Base-by-base conservation (phyloP, 53 echinoderm and acorn worm species). In the Echinarachnius parma region DNA sequence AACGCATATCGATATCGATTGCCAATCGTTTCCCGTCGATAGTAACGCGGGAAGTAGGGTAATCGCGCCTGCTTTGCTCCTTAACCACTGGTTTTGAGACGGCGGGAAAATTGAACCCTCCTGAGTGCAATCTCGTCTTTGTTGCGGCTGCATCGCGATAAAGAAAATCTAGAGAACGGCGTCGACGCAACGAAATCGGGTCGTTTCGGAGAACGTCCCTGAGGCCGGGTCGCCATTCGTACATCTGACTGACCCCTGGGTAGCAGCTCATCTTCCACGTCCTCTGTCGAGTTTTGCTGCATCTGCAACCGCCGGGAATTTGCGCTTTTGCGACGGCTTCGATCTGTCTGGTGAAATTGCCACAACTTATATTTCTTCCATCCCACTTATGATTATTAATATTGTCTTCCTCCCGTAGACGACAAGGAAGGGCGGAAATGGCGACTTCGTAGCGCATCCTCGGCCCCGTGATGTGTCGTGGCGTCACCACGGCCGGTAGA, bases 1-100 rank as follows among this genome's bases (percentile, higher is more conserved):
- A 62, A 36, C 62, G 62, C 62, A 62, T 62, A 62, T 62, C 62
- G 39, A 62, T 37, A 36, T 35, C 37, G 42, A 62, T 62, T 3
- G 34, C 25, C 14, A 62, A 35, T 21, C 62, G 62, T 62, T 35
- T 62, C 35, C 44, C 62, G 4, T 25, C 22, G 3, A 26, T 36
- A 15, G 21, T 36, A 37, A 62, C 62, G n/a, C 36, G 21, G 21
- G 62, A 62, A 20, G 62, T 34, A 5, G 59, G 59, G 34, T n/a
- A 31, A 9, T 9, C 31, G 32, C 27, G 9, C 19, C 0, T 3
- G 2, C 5, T 9, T 20, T 59, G 19, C 19, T 32, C 59, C 9
- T 32, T 8, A 37, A 62, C 9, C 23, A 26, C 36, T 25, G 39
- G 44, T n/a, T n/a, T n/a, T n/a, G n/a, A n/a, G n/a, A n/a, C n/a